These are phyloP conservation scores for Periophthalmus modestus DNA, from an alignment of 2,113 vertebrate species.

Conservation along the genomic window DNA sequence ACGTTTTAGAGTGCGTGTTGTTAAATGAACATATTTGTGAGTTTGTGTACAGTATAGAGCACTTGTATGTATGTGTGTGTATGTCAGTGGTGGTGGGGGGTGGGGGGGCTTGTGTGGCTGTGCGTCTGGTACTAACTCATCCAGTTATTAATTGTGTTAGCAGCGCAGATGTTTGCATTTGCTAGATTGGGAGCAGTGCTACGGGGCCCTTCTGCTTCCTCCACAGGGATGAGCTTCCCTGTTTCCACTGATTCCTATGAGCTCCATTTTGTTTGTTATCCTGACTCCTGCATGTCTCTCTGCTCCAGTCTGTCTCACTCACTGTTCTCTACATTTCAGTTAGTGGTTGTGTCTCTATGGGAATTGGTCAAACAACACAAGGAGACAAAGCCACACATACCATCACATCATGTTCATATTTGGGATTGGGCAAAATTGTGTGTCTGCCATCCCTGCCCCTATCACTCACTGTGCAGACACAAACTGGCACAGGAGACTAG, in stretches of 20 bases:
- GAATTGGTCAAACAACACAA: slow-evolving; percentile 8
- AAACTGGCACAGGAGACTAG: slow-evolving; percentile 19
- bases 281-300: slow-evolving; percentile 10
- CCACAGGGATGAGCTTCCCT: slow-evolving; percentile 87
- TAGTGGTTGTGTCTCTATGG: slow-evolving; percentile 5
- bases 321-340: slow-evolving; percentile 12
- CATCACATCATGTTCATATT: slow-evolving; percentile 38
- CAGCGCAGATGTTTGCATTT: slow-evolving; percentile 90
- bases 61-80: slow-evolving; percentile 27
- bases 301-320: slow-evolving; percentile 14
- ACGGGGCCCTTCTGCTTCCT: slow-evolving; percentile 90
- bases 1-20: slow-evolving; percentile 10
- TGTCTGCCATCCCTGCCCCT: slow-evolving; percentile 18
- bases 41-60: slow-evolving; percentile 33
- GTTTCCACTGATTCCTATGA: slow-evolving; percentile 78
- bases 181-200: slow-evolving; percentile 92
- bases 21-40: slow-evolving; percentile 29
- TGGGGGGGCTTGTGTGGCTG: slow-evolving; percentile 76
- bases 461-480: slow-evolving; percentile 30
- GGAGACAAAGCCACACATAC: slow-evolving; percentile 28
- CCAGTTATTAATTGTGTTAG: slow-evolving; percentile 95
- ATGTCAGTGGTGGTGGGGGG: slow-evolving; percentile 8
- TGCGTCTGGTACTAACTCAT: slow-evolving; percentile 95
- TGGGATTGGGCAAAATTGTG: slow-evolving; percentile 18
- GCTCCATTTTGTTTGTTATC: slow-evolving; percentile 18